Conservation (phyloP, 2,888 invertebrate species). For the Drosophila niveifrons region DNA sequence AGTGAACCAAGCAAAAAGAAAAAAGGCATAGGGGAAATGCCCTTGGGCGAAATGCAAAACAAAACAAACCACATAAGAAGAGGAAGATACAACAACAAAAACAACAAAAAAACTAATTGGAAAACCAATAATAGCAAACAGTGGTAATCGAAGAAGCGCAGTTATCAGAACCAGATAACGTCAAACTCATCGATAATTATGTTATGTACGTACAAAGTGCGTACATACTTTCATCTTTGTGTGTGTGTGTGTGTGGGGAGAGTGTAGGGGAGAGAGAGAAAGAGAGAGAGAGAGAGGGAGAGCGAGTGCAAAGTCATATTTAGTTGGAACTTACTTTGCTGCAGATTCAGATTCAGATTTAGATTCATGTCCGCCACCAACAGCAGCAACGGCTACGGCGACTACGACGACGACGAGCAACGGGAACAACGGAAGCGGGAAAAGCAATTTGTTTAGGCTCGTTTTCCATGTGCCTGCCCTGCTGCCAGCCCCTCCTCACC, state of each 20-base stretch:
- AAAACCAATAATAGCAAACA: constrained; percentile 70
- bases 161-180: constrained; percentile 63
- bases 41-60: constrained; percentile 36
- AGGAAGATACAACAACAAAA: constrained; percentile 31
- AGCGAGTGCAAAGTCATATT: not conserved
- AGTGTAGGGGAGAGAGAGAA: not conserved
- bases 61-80: constrained; percentile 27
- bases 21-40: constrained; percentile 35
- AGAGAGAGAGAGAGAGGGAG: not conserved
- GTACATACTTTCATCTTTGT: constrained; percentile 14
- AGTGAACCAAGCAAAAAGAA: not conserved
- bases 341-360: constrained; percentile 82
- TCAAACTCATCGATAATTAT: constrained; percentile 61
- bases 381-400: constrained; percentile 46
- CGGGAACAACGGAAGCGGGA: constrained; percentile 51
- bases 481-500: not conserved
- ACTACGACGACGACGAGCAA: constrained; percentile 16
- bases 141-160: constrained; percentile 53
- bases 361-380: constrained; percentile 67
- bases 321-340: constrained; percentile 80
- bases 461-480: constrained; percentile 54
- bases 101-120: constrained; percentile 62
- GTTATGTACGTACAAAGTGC: constrained; percentile 36
- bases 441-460: constrained; percentile 52
- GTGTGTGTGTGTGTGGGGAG: constrained; percentile 16